Evolutionary conservation across 2,888 invertebrate species (phyloP).

Genomic region (Drosophila borborema): DNA sequence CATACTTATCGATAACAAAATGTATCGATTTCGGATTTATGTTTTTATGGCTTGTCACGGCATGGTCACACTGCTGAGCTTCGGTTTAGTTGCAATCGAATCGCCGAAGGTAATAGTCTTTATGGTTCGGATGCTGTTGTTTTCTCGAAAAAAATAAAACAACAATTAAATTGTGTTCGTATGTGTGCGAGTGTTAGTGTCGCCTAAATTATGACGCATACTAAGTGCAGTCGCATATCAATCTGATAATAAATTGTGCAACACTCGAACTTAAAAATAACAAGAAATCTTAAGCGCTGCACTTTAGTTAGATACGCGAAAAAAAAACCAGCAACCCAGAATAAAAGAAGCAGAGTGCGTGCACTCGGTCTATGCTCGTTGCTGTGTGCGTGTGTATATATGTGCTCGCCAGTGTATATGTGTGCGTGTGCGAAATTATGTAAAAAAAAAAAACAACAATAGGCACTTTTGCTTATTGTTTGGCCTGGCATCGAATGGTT

Average conservation of each 20-base stretch:
- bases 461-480: conserved; percentile 54
- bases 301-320: conserved; percentile 28
- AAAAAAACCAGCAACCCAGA: conserved; percentile 31
- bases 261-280: conserved; percentile 35
- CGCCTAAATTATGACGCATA: conserved; percentile 71
- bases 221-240: conserved; percentile 58
- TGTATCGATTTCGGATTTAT: neutral
- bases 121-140: conserved; percentile 9
- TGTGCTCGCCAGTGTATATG: conserved; percentile 14
- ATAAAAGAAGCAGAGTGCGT: conserved; percentile 56
- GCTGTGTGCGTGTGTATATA: conserved; percentile 24
- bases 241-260: conserved; percentile 55
- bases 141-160: conserved; percentile 46
- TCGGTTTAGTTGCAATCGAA: conserved; percentile 56
- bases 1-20: neutral
- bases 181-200: conserved; percentile 40
- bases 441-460: conserved; percentile 72
- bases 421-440: conserved; percentile 67
- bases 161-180: conserved; percentile 36
- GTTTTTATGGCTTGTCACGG: conserved; percentile 14
- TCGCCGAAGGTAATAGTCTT: conserved; percentile 53
- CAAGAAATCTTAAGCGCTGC: conserved; percentile 31
- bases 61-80: conserved; percentile 33
- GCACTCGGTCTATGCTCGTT: conserved; percentile 58
- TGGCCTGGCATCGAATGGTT: conserved; percentile 32